These are phyloP conservation scores for Sinhomidia bicolor DNA, from an alignment of 2,888 invertebrate species.

Conservation along the genomic window DNA sequence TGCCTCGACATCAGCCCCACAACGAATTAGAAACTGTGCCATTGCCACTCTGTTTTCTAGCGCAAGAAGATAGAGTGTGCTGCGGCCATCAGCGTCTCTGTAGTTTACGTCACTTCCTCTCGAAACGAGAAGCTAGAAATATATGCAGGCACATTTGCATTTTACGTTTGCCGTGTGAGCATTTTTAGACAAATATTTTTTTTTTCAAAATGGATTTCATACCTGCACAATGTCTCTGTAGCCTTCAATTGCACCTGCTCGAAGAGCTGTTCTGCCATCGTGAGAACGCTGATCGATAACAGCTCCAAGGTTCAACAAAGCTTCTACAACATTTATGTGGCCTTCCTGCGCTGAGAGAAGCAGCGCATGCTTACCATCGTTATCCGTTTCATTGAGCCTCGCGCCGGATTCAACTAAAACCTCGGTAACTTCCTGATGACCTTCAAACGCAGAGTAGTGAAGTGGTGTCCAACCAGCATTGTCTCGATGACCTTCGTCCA, in stretches of 20 bases:
- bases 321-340: constrained; percentile 87
- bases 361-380: constrained; percentile 93
- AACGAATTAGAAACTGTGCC: constrained; percentile 90
- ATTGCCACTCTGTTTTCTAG: constrained; percentile 92
- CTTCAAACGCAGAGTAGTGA: constrained; percentile 97
- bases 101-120: constrained; percentile 93
- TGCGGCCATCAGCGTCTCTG: constrained; percentile 95
- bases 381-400: constrained; percentile 93
- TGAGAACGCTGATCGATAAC: constrained; percentile 93
- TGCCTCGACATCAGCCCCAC: constrained; percentile 91
- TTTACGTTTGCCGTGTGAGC: not conserved
- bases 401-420: constrained; percentile 93
- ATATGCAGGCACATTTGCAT: not conserved
- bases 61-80: constrained; percentile 95
- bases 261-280: constrained; percentile 93
- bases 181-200: not conserved
- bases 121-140: constrained; percentile 84
- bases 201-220: not conserved
- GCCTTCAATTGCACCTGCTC: constrained; percentile 91
- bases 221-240: constrained; percentile 84
- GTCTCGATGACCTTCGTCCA: constrained; percentile 86
- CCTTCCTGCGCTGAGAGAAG: constrained; percentile 93
- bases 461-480: constrained; percentile 93
- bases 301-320: constrained; percentile 89
- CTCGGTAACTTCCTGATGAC: constrained; percentile 92